Evolutionary conservation across 2,797 vertebrate species (phyloP).

Genomic region (Lepus townsendii): DNA sequence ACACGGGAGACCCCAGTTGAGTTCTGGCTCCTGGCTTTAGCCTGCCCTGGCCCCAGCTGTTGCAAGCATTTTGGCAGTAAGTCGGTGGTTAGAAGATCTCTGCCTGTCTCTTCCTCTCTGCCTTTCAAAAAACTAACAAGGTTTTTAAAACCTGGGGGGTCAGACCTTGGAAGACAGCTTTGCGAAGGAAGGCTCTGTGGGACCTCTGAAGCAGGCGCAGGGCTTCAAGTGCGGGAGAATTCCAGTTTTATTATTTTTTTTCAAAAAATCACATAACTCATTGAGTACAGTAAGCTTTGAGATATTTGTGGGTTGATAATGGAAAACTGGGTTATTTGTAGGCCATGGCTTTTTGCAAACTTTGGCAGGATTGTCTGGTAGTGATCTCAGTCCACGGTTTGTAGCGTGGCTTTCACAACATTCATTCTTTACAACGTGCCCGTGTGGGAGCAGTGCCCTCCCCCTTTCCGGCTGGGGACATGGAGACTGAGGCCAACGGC

Average conservation of each 20-base stretch:
- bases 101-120: too few relatives aligned
- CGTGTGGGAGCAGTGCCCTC: background rate
- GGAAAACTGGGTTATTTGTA: background rate
- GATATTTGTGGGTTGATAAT: background rate
- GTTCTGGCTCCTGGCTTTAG: too few relatives aligned
- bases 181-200: too few relatives aligned
- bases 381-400: background rate
- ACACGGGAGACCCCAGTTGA: too few relatives aligned
- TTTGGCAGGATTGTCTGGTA: background rate
- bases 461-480: background rate
- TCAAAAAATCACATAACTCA: background rate
- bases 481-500: background rate
- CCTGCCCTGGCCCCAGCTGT: too few relatives aligned
- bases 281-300: background rate
- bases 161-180: too few relatives aligned
- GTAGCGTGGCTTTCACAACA: background rate
- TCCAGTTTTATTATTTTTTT: background rate
- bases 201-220: background rate
- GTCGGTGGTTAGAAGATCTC: too few relatives aligned
- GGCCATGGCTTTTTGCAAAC: background rate
- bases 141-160: too few relatives aligned
- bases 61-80: too few relatives aligned
- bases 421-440: background rate
- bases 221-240: background rate
- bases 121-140: too few relatives aligned